A percentile compares a stretch with the other conserved stretches of the same genome.
phyloP scores from a whole-genome alignment of 2,113 vertebrate genomes.

The Peromyscus californicus region DNA sequence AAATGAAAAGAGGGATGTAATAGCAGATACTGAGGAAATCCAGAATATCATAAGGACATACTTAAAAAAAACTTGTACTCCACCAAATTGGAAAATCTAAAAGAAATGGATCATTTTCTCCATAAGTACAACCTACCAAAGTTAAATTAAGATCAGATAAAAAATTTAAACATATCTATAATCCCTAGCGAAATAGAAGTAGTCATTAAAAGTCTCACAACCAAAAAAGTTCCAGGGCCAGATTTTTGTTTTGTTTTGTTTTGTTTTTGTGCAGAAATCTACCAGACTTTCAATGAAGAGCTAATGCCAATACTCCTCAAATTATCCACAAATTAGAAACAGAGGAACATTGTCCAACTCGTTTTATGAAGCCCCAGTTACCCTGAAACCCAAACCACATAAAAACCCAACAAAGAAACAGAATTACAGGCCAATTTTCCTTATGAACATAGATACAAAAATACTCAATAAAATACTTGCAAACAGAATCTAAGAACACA shows the following conservation, averaged over 20 bases:
- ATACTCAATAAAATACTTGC: background rate
- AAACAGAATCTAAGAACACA: background rate
- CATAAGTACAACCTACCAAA: background rate
- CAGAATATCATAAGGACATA: background rate
- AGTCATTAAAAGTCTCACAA: background rate
- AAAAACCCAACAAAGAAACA: background rate
- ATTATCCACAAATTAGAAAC: background rate
- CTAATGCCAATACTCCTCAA: background rate
- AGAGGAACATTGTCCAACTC: background rate
- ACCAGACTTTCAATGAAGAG: background rate
- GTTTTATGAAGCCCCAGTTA: background rate
- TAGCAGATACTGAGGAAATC: background rate
- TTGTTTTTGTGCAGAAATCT: background rate
- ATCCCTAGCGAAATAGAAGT: background rate
- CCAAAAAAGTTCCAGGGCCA: background rate
- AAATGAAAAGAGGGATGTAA: background rate
- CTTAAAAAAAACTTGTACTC: background rate
- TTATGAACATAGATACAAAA: background rate
- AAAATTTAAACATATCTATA: too few relatives aligned
- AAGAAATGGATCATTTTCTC: background rate
- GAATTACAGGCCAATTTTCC: background rate
- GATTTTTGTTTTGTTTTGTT: background rate
- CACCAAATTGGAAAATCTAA: background rate
- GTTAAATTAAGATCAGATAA: background rate
- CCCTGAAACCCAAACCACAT: background rate